These are phyloP conservation scores for Patiria miniata DNA, from an alignment of 35 echinoderm and acorn worm species.

Conservation along the genomic window DNA sequence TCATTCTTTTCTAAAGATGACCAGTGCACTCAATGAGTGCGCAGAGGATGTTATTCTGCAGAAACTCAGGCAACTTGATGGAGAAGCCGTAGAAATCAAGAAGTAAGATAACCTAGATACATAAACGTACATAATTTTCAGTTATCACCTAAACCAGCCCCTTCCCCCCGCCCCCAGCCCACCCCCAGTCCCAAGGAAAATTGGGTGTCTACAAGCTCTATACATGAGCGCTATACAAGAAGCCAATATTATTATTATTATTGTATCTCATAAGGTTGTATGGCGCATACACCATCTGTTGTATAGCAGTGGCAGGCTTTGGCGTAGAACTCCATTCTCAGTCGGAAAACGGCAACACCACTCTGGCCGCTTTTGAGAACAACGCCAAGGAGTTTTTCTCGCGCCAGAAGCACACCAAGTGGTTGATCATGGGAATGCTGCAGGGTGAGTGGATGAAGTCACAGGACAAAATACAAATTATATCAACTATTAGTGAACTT, in stretches of 20 bases:
- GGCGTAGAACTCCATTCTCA: not conserved
- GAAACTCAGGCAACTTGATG: not conserved
- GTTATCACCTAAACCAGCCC: not conserved
- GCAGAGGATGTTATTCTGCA: not conserved
- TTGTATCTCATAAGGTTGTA: not conserved
- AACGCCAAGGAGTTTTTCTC: slow-evolving; percentile 4
- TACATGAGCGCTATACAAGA: not conserved
- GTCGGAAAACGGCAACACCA: not conserved
- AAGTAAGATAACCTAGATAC: not conserved
- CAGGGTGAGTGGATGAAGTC: not conserved
- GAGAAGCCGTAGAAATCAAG: not conserved
- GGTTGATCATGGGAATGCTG: not conserved
- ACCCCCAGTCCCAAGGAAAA: not conserved
- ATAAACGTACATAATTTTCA: not conserved
- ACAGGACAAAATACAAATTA: not conserved
- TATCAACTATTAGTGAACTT: not conserved
- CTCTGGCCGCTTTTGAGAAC: not conserved
- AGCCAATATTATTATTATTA: not conserved
- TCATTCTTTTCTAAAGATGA: not conserved
- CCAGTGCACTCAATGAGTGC: not conserved
- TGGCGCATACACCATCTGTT: not conserved
- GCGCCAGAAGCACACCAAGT: not conserved
- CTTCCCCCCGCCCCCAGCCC: not conserved
- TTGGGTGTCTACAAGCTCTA: not conserved
- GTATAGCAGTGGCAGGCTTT: not conserved